Evolutionary conservation across 2,888 invertebrate genomes (phyloP), one percentile per base, ranked within the genome.

Genomic region (Fragum sueziense): DNA sequence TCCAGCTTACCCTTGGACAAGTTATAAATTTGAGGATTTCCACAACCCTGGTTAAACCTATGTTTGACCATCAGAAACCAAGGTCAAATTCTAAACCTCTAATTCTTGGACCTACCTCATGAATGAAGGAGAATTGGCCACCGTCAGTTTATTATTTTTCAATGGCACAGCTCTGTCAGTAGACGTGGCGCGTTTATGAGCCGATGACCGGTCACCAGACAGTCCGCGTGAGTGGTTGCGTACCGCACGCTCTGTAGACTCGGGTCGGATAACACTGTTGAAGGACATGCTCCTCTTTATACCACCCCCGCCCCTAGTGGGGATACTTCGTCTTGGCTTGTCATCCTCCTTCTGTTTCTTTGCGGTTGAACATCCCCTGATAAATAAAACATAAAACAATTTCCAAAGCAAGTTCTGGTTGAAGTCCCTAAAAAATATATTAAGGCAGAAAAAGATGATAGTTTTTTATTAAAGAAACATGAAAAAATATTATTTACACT

Each of bases 61-160:
- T n/a, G n/a, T n/a, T n/a, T n/a, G n/a, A n/a, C n/a, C n/a, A n/a
- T n/a, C n/a, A n/a, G n/a, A n/a, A n/a, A n/a, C n/a, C n/a, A n/a
- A n/a, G n/a, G n/a, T n/a, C n/a, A n/a, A n/a, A n/a, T n/a, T n/a
- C n/a, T n/a, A n/a, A n/a, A n/a, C n/a, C n/a, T n/a, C n/a, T n/a
- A n/a, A n/a, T n/a, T n/a, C n/a, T n/a, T n/a, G n/a, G n/a, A n/a
- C 85, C 80, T 78, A 89, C 89, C 84, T 89, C 82, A 89, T 71
- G 27, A 86, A 79, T 14, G 82, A 80, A 51, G 89, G 88, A 25
- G 87, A 86, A 7, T 76, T 75, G 11, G 87, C 83, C 17, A 86
- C 68, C 11, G 87, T 87, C n/a, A 87, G 9, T 25, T 67, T 11
- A 69, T 76, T 62, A 27, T 41, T 29, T 29, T 34, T 74, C 9